phyloP scores from a whole-genome alignment of 2,113 vertebrate species.

The Pseudopipra pipra region DNA sequence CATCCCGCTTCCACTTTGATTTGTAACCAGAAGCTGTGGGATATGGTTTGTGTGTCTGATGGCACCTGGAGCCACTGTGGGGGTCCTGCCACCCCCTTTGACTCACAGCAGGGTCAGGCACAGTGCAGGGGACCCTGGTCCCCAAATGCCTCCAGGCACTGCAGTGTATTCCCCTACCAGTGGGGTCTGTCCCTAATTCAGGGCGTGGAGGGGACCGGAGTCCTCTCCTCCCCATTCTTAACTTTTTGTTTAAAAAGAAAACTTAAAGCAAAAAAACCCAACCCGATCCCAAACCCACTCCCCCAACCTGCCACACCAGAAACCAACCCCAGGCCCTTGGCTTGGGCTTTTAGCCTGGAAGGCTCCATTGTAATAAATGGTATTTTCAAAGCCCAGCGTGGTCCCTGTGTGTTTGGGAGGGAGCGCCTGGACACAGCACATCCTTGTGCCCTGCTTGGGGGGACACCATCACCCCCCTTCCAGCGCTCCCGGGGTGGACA shows the following conservation, averaged over 20 bases:
- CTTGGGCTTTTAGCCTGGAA: constrained; percentile 43
- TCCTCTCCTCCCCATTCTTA: neutral
- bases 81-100: neutral
- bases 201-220: neutral
- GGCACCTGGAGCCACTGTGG: neutral
- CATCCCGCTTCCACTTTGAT: neutral
- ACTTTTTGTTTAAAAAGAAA: neutral
- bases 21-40: neutral
- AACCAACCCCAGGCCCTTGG: neutral
- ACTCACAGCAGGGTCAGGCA: neutral
- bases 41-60: neutral
- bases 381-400: constrained; percentile 55
- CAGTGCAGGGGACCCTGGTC: neutral
- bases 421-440: neutral
- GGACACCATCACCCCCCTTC: neutral
- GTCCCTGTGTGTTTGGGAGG: constrained; percentile 45
- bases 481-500: neutral
- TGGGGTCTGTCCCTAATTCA: neutral
- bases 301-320: neutral
- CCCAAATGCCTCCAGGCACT: neutral
- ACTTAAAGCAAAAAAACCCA: neutral
- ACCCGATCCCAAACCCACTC: neutral
- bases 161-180: neutral
- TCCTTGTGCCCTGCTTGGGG: neutral
- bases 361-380: constrained; percentile 66